These are phyloP conservation scores for Caenorhabditis latens DNA, from an alignment of 1,140 invertebrate species.

Conservation along the genomic window DNA sequence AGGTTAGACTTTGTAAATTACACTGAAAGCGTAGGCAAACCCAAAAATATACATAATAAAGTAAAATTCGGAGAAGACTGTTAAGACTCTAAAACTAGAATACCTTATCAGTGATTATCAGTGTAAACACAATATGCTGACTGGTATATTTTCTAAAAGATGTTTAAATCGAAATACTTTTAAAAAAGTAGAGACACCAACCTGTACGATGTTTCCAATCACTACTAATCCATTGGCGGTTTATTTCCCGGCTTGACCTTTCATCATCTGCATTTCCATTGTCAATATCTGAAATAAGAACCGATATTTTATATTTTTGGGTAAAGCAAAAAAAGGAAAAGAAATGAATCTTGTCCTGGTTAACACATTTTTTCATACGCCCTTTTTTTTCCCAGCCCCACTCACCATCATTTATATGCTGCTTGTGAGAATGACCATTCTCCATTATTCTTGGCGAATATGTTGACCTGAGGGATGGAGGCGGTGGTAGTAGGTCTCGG, in stretches of 20 bases:
- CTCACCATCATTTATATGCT: slow-evolving; percentile 46
- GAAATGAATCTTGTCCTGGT: too few species aligned
- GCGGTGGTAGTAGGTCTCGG: slow-evolving; percentile 45
- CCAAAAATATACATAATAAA: too few species aligned
- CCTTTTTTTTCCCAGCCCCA: neutral
- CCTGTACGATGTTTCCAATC: slow-evolving; percentile 32
- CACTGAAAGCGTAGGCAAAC: too few species aligned
- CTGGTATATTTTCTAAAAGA: neutral
- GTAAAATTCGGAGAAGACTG: too few species aligned
- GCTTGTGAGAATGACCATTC: slow-evolving; percentile 19
- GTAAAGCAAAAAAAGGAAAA: too few species aligned
- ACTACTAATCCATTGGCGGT: slow-evolving; percentile 45
- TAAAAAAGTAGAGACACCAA: neutral
- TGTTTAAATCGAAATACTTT: neutral
- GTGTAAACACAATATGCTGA: neutral
- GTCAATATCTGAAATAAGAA: slow-evolving; percentile 44
- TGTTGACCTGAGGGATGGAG: slow-evolving; percentile 1
- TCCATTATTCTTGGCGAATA: slow-evolving; percentile 38
- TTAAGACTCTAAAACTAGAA: too few species aligned
- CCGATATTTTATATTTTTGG: too few species aligned
- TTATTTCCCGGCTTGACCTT: slow-evolving; percentile 30
- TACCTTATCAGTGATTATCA: neutral
- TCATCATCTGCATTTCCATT: slow-evolving; percentile 62
- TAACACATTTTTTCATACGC: too few species aligned
- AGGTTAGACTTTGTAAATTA: too few species aligned